phyloP scores from a whole-genome alignment of 1,140 invertebrate genomes.

The Vanessa atalanta region DNA sequence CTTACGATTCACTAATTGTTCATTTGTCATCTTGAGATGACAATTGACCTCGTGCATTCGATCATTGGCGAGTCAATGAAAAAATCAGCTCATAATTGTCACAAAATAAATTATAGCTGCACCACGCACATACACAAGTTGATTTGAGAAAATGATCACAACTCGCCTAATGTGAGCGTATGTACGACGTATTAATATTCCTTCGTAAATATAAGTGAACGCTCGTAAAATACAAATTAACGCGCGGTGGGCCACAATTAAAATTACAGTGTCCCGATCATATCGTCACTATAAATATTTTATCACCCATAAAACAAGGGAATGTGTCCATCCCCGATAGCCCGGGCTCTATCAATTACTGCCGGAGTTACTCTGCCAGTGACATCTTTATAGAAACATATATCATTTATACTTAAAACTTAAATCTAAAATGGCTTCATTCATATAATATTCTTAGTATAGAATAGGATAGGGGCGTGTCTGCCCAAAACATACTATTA shows the following conservation, averaged over 20 bases:
- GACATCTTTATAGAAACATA: constrained; percentile 6
- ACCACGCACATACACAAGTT: too few relatives aligned
- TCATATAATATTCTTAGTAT: neutral
- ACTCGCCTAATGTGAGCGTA: too few relatives aligned
- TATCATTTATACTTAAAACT: neutral
- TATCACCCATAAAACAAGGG: constrained; percentile 61
- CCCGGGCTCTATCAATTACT: neutral
- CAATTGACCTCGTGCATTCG: constrained; percentile 34
- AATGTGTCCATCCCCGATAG: constrained; percentile 36
- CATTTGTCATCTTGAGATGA: constrained; percentile 54
- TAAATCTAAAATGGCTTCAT: neutral
- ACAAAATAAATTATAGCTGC: too few relatives aligned
- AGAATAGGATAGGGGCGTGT: too few relatives aligned
- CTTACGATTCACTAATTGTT: constrained; percentile 53
- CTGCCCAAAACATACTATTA: too few relatives aligned
- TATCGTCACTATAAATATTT: constrained; percentile 60
- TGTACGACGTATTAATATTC: constrained; percentile 15
- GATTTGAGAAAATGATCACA: too few relatives aligned
- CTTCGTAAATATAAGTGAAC: constrained; percentile 42
- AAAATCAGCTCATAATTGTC: neutral
- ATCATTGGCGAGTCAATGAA: neutral
- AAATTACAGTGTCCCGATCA: constrained; percentile 57
- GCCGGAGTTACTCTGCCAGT: neutral
- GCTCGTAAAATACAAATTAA: constrained; percentile 57
- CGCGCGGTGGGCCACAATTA: constrained; percentile 67